Percentiles rank a stretch among this genome's conserved stretches.
Conservation (phyloP, 2,888 invertebrate species). For the Dicyrtomina minuta region DNA sequence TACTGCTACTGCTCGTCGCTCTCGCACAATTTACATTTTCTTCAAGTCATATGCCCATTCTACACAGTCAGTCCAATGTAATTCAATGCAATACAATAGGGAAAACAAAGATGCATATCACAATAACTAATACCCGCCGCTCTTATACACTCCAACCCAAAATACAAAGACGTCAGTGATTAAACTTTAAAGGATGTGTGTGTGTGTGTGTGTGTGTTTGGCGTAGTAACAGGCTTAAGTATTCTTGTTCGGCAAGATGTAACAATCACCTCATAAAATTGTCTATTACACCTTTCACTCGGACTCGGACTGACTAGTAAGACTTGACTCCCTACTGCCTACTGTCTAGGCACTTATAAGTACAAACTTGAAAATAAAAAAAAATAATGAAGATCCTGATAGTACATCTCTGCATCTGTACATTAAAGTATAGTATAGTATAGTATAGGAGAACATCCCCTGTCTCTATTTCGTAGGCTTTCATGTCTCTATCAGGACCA, state of each 20-base stretch:
- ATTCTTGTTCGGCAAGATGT: not conserved
- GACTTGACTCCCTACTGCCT: too few species aligned
- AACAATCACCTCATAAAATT: slow-evolving; percentile 17
- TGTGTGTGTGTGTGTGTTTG: too few species aligned
- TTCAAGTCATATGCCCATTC: not conserved
- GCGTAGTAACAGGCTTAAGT: not conserved
- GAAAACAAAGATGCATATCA: not conserved
- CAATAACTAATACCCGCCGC: not conserved
- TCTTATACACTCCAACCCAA: not conserved
- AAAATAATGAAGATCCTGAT: too few species aligned
- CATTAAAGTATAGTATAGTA: not conserved
- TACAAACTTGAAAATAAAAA: not conserved
- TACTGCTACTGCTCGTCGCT: too few species aligned
- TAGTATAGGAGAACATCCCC: not conserved
- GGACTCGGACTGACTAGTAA: not conserved
- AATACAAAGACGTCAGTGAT: not conserved
- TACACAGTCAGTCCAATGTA: not conserved
- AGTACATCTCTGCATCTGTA: too few species aligned
- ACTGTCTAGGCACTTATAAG: not conserved
- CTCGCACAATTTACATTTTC: too few species aligned
- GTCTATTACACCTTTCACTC: not conserved
- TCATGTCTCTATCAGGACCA: not conserved
- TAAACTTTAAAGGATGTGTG: not conserved
- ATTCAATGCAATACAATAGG: not conserved
- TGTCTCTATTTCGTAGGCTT: not conserved